Base-by-base conservation (phyloP, 2,888 invertebrate species). In the Meandrusa payeni region DNA sequence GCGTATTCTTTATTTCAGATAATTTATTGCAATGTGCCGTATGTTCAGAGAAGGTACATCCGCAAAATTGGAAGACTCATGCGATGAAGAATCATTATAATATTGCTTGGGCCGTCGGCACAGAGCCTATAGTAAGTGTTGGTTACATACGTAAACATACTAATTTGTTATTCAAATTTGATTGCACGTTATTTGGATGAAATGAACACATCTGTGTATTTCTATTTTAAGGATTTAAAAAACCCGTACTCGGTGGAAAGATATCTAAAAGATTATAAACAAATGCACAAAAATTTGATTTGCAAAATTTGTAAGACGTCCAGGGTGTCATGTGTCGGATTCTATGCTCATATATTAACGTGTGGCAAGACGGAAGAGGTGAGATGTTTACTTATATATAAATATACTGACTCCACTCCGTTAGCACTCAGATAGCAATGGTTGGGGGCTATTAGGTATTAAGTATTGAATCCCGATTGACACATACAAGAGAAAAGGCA, bases 301-400 rank as follows among this genome's bases (percentile, higher is more conserved):
- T 93, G 93, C 60, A 88, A 89, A 47, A 68, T 64, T 38, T 93
- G 93, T 60, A 79, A 78, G 0, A 51, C 76, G 48, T 64, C 69
- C 28, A 73, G 91, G 64, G 78, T 73, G 22, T 91, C 91, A 2
- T 83, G 77, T 2, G 58, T 79, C 17, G 93, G 93, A 12, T 92
- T 90, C 53, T 75, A 90, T 43, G 91, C 91, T 0, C 93, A 93
- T 60, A 67, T 90, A 31, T 65, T 87, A 32, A 82, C 86, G 36
- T 93, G 93, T 58, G 90, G 91, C 9, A 91, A 90, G 69, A 63
- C 85, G 2, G 82, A 83, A 9, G 80, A 88, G 71, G 91, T 90
- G 60, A 51, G 54, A n/a, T n/a, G n/a, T n/a, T n/a, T n/a, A n/a
- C n/a, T n/a, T n/a, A n/a, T n/a, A n/a, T n/a, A n/a, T n/a, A n/a